These are phyloP conservation scores for Fulmarus glacialis DNA, from an alignment of 2,113 vertebrate species.

Conservation along the genomic window DNA sequence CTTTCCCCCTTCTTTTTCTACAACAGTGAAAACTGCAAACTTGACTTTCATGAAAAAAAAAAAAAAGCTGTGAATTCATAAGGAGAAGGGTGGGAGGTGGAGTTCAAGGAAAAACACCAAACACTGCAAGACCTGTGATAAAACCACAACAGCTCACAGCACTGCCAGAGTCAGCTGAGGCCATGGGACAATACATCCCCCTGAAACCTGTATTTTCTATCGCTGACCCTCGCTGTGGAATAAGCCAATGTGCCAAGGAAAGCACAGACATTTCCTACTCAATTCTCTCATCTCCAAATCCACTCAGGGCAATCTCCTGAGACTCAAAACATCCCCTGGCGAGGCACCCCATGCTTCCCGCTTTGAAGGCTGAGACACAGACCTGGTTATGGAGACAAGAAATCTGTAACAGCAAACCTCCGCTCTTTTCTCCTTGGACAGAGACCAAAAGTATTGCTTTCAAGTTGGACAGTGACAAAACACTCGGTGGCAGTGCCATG, in stretches of 20 bases:
- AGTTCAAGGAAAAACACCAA: neutral
- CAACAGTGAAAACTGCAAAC: neutral
- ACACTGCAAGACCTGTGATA: neutral
- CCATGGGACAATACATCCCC: neutral
- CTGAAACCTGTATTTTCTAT: neutral
- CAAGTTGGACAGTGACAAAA: conserved; percentile 33
- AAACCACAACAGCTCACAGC: neutral
- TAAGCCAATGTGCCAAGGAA: neutral
- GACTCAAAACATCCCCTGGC: neutral
- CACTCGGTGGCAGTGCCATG: neutral
- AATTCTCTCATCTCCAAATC: neutral
- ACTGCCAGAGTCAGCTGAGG: neutral
- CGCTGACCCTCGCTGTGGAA: neutral
- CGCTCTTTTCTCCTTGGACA: conserved; percentile 22
- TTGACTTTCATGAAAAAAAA: neutral
- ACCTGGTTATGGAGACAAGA: neutral
- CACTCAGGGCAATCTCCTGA: neutral
- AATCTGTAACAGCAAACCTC: neutral
- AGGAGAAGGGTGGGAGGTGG: neutral
- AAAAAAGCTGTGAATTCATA: neutral
- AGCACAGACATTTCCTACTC: neutral
- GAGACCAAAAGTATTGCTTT: conserved; percentile 1
- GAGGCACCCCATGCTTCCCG: fast-evolving
- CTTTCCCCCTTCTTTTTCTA: neutral
- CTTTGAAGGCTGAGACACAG: neutral